A percentile compares a stretch with the other conserved stretches of the same genome.
These are phyloP conservation scores for Drosophila tsacasi DNA, from an alignment of 1,140 invertebrate species.

Conservation along the genomic window DNA sequence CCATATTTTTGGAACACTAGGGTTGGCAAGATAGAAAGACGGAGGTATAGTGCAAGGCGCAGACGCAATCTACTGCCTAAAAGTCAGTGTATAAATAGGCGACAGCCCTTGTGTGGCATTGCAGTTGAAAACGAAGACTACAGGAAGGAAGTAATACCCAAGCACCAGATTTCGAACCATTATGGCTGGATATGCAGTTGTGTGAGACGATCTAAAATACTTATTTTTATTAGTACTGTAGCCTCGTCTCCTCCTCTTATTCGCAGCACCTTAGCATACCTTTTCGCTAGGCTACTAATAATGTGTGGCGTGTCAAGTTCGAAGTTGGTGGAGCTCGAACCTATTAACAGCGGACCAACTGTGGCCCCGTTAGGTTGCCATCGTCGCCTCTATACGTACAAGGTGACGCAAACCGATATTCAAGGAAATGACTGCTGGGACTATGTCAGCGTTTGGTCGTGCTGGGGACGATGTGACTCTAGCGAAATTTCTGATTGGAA, in stretches of 20 bases:
- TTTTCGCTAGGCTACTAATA: constrained; percentile 16
- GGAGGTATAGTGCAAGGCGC: constrained; percentile 12
- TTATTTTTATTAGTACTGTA: neutral
- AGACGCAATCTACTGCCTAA: constrained; percentile 27
- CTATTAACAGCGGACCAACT: constrained; percentile 65
- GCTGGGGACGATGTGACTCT: constrained; percentile 93
- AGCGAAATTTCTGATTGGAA: constrained; percentile 94
- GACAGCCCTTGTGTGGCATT: neutral
- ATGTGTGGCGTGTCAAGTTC: constrained; percentile 16
- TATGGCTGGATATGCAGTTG: constrained; percentile 6
- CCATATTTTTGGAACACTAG: neutral
- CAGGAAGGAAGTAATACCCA: neutral
- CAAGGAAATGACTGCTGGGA: constrained; percentile 86
- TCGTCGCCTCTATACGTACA: constrained; percentile 85
- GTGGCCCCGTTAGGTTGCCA: constrained; percentile 85
- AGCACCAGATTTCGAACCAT: neutral
- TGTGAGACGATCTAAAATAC: neutral
- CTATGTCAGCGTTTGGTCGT: constrained; percentile 90
- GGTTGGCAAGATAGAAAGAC: neutral
- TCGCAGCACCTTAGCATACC: constrained; percentile 20
- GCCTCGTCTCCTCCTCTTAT: neutral
- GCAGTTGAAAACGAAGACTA: constrained; percentile 5
- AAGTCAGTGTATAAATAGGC: constrained; percentile 37
- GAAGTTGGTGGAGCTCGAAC: constrained; percentile 67
- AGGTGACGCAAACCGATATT: constrained; percentile 75